Evolutionary conservation across 2,888 invertebrate genomes (phyloP), one percentile per base, ranked within the genome.

Genomic region (Amiota minor): DNA sequence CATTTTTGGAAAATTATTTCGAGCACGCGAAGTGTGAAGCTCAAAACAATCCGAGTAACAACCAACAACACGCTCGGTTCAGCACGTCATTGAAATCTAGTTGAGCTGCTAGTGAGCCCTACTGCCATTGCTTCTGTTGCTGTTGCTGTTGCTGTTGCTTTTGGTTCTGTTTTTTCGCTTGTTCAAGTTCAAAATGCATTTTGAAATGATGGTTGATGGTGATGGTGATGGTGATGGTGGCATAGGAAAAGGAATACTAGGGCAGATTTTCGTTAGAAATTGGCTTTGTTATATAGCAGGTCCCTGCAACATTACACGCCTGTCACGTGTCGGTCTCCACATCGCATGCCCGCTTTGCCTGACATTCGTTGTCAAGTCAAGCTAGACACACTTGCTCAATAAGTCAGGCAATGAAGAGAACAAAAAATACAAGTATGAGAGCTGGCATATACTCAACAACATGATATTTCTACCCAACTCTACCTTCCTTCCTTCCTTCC

Each of bases 1-100:
- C 83, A 83, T 81, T 80, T 83, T 84, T 77, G 71, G 77, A 81
- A 85, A 87, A 86, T 87, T 81, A 83, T 86, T 84, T 82, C 78
- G 68, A 81, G 79, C 87, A 88, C 86, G 88, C 88, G 82, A 88
- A 72, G 50, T 62, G 35, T 6, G 35, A 59, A 74, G 12, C 20
- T 67, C 53, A 68, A 45, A 12, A 35, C 23, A 68, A 20, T 35
- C 59, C 16, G 10, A 12, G 53, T 53, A 20, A 16, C 35, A 35
- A 35, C 35, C 35, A 35, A 35, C 35, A 35, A 35, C 35, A 35
- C 35, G 59, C 35, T 35, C 35, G 12, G 53, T n/a, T 53, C 56
- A 18, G 18, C 18, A 12, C 59, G n/a, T 35, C 35, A 35, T 35
- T 35, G 35, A 35, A 35, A 35, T 35, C 35, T 6, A 35, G 35